A percentile compares a stretch with the other conserved stretches of the same genome.
phyloP scores from a whole-genome alignment of 2,797 vertebrate genomes.

The Alfaro cultratus region DNA sequence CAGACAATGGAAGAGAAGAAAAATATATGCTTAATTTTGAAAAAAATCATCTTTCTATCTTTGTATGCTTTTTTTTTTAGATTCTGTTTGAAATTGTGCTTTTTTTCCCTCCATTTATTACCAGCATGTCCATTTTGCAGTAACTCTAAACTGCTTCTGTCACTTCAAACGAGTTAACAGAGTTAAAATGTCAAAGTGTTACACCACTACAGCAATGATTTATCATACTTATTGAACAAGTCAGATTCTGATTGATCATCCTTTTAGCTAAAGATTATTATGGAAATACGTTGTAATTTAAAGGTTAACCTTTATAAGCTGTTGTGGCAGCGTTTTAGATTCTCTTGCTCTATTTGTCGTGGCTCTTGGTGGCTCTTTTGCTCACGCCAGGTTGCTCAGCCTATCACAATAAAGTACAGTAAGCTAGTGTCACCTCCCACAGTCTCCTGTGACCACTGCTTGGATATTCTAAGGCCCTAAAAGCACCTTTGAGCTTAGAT shows the following conservation, averaged over 20 bases:
- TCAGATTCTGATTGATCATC: background rate
- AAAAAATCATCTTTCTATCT: background rate
- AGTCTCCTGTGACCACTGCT: conserved; percentile 21
- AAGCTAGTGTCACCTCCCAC: conserved; percentile 10
- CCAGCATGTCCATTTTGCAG: background rate
- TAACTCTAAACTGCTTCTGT: background rate
- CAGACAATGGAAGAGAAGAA: background rate
- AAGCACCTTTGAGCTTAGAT: conserved; percentile 53
- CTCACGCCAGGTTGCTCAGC: conserved; percentile 60
- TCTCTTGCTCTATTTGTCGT: conserved; percentile 3
- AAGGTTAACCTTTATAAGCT: background rate
- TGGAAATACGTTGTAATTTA: background rate
- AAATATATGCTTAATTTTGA: background rate
- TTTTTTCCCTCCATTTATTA: background rate
- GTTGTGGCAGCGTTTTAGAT: background rate
- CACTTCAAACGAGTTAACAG: background rate
- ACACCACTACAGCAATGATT: background rate
- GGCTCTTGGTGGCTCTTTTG: conserved; percentile 31
- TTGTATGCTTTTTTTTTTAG: background rate
- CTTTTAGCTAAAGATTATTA: background rate
- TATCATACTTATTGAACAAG: background rate
- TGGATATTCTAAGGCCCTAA: conserved; percentile 46
- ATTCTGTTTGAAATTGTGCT: background rate
- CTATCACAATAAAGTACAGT: conserved; percentile 51
- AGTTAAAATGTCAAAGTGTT: background rate